Base-by-base conservation (phyloP, 1,140 invertebrate species). In the Nomia melanderi region DNA sequence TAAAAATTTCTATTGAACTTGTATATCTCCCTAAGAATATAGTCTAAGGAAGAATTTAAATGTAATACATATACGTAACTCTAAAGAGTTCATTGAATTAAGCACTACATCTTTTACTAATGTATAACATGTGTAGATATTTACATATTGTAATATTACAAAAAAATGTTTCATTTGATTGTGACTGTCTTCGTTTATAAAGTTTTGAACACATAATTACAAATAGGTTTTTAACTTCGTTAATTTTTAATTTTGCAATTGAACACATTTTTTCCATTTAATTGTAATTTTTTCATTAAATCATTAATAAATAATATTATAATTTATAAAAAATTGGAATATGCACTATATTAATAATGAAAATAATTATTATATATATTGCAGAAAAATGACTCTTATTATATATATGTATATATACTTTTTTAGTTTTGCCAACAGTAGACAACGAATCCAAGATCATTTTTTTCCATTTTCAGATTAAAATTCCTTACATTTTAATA, bases 121-220 rank as follows among this genome's bases (percentile, higher is more conserved):
- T 81, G 11, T 81, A 81, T 81, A 75, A 64, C 29, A 74, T 76
- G 66, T 54, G 63, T 82, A 64, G 80, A 78, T 85, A 85, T 85
- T 78, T 85, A 85, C 82, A 85, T 78, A 64, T 62, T 23, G 47
- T 71, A 59, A 66, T 50, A 67, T 66, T 82, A 78, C 74, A 77
- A 77, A 67, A 50, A 72, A 54, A 44, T 39, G 12, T 73, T 73
- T 71, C 77, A 74, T 77, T 77, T 86, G 83, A 86, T 80, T 86
- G 83, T 85, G 83, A 85, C 77, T 47, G 66, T 77, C 82, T 82
- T 85, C 59, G 31, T 59, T 71, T 27, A 44, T 69, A 75, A 23
- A 66, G 5, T 70, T 84, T 75, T 69, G 50, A 84, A 77, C 63
- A 77, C 56, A 76, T 81, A 81, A 75, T 53, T 63, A 74, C 69